Conservation (phyloP, 2,113 vertebrate species). For the Hirundichthys speculiger region DNA sequence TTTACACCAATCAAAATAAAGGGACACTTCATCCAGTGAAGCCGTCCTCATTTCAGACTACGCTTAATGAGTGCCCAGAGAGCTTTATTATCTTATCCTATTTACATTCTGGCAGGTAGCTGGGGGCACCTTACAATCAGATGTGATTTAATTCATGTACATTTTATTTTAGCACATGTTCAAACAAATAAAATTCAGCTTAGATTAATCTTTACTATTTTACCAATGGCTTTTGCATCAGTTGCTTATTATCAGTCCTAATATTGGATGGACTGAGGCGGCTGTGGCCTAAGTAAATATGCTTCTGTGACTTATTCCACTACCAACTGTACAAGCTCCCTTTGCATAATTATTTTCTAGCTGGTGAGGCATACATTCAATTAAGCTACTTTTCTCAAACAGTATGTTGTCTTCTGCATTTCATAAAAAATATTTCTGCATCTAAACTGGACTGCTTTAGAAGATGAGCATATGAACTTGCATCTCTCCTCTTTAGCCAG, state of each 20-base stretch:
- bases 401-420: not conserved
- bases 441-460: conserved; percentile 2
- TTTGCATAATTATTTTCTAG: not conserved
- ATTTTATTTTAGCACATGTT: not conserved
- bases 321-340: not conserved
- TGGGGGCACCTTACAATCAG: not conserved
- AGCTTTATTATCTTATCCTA: not conserved
- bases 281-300: not conserved
- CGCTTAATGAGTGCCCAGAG: too few relatives aligned
- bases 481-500: conserved; percentile 12
- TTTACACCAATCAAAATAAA: not conserved
- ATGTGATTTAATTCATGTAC: not conserved
- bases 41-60: conserved; percentile 5
- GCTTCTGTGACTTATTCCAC: not conserved
- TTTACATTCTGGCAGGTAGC: not conserved
- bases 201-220: not conserved
- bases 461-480: conserved; percentile 19
- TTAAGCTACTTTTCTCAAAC: not conserved
- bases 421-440: conserved; percentile 16
- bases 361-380: not conserved
- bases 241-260: not conserved
- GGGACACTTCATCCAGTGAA: conserved; percentile 10
- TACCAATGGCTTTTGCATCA: not conserved
- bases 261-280: not conserved
- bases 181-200: too few relatives aligned